Evolutionary conservation across 2,888 invertebrate genomes (phyloP), one percentile per base, ranked within the genome.

Genomic region (Colletes collaris): DNA sequence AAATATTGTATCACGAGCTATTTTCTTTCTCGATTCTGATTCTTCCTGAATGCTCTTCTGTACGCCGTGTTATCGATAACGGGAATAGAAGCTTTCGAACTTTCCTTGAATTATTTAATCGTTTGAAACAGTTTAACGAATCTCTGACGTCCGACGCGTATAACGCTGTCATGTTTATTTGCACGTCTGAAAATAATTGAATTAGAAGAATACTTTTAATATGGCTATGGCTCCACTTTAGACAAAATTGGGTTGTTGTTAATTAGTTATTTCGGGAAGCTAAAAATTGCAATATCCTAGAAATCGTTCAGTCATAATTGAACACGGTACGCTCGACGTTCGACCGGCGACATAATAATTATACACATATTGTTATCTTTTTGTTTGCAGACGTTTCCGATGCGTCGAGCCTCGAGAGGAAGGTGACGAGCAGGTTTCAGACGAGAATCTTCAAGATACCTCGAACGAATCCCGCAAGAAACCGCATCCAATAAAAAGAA

Each of bases 391-490:
- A 87, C 85, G 84, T 86, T 79, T 79, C 86, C 88, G 84, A 90
- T 89, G 90, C 70, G 84, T 79, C 86, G 78, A 60, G 76, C 74
- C 66, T 66, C 83, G 69, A 81, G 84, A 79, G 84, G 84, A 81
- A 90, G 91, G 88, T 91, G 91, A 91, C 89, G 87, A 84, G 88
- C 79, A 77, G 68, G 81, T 71, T 71, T 64, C 78, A 82, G 83
- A 50, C 79, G 76, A 82, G 76, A 79, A 72, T 78, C 83, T 63
- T 60, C 72, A 76, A 53, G 71, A 82, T 64, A 80, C 35, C 70
- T 72, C 63, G 82, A 70, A 67, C 71, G 46, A 72, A 69, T 63
- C 79, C 58, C 76, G 66, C 59, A 59, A 70, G 65, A 69, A 70
- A 59, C 65, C 67, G 78, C 52, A 44, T 37, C 69, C 66, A 60